Percentiles rank a stretch among this genome's conserved stretches.
phyloP scores from a whole-genome alignment of 1,140 invertebrate species.

The Pteromalus puparum region DNA sequence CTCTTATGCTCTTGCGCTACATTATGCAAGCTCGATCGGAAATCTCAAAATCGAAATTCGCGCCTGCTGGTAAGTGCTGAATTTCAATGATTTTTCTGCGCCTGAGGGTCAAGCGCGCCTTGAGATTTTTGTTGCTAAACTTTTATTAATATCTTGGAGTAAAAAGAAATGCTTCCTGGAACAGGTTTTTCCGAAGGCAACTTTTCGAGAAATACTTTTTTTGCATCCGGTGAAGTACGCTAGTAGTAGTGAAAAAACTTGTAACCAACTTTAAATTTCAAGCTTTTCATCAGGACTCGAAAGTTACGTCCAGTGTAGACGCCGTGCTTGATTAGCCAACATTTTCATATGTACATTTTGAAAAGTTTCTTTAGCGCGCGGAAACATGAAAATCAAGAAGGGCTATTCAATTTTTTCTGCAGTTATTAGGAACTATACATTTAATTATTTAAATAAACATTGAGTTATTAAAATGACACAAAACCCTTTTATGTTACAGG shows the following conservation, averaged over 20 bases:
- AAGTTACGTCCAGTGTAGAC: background rate
- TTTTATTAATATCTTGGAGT: background rate
- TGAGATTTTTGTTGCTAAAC: background rate
- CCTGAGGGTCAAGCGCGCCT: background rate
- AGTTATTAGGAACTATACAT: too few relatives aligned
- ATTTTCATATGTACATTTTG: background rate
- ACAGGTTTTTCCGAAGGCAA: background rate
- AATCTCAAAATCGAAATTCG: background rate
- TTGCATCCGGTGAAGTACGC: background rate
- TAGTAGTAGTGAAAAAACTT: background rate
- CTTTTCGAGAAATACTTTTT: background rate
- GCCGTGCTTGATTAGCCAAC: background rate
- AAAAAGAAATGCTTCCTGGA: background rate
- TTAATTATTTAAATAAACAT: too few relatives aligned
- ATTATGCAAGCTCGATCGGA: constrained; percentile 24
- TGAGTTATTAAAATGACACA: background rate
- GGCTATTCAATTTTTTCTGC: too few relatives aligned
- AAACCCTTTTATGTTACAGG: constrained; percentile 72
- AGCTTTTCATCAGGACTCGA: background rate
- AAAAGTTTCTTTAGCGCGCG: background rate
- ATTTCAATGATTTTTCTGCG: constrained; percentile 4
- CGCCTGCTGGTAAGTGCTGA: background rate
- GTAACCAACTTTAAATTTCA: background rate
- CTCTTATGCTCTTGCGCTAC: background rate
- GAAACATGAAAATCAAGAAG: too few relatives aligned